A percentile compares a stretch with the other conserved stretches of the same genome.
These are phyloP conservation scores for Nasalis larvatus DNA, from an alignment of 2,113 vertebrate species.

Conservation along the genomic window DNA sequence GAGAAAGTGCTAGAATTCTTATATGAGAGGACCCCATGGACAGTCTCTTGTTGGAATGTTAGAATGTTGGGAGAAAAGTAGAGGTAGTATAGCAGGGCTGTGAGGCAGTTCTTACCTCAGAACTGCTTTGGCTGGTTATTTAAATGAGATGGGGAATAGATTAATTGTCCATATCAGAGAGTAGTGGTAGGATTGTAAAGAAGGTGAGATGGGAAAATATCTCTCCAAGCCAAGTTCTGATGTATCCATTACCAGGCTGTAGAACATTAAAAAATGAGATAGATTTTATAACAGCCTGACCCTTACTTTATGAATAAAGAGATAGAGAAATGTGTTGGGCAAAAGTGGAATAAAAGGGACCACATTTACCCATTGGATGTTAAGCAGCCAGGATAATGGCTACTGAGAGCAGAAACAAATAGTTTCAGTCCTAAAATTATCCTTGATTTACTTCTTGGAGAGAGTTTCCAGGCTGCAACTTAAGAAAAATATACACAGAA, in stretches of 20 bases:
- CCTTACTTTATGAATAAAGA: not conserved
- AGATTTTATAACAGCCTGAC: not conserved
- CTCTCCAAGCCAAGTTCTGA: not conserved
- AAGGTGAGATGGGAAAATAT: not conserved
- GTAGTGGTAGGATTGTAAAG: not conserved
- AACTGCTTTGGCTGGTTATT: not conserved
- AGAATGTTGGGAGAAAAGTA: not conserved
- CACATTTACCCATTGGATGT: not conserved
- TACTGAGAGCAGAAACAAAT: not conserved
- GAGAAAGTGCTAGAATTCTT: not conserved
- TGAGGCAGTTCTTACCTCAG: not conserved
- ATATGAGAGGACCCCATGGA: not conserved
- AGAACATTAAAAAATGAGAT: not conserved
- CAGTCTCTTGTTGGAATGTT: not conserved
- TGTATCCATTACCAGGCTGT: not conserved
- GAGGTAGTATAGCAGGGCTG: not conserved
- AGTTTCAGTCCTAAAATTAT: not conserved
- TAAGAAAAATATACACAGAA: not conserved
- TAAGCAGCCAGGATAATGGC: not conserved
- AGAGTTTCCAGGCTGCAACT: not conserved
- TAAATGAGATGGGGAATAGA: not conserved
- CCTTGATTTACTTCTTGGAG: not conserved
- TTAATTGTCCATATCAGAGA: not conserved
- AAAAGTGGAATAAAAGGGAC: not conserved
- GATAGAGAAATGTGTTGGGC: not conserved